Evolutionary conservation across 2,888 invertebrate genomes (phyloP), one percentile per base, ranked within the genome.

Genomic region (Drosophila cracens): DNA sequence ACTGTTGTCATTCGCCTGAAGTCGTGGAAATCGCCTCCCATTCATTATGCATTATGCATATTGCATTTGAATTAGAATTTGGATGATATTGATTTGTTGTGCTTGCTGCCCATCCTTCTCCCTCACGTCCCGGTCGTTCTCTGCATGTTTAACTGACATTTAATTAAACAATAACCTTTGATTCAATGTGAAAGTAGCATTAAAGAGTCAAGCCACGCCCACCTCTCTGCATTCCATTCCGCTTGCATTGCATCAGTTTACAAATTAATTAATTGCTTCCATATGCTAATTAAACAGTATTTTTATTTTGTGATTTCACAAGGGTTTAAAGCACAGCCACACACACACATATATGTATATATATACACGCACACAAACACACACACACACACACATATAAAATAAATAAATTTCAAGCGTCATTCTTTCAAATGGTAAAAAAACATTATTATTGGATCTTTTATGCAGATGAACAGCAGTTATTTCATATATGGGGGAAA

Each of bases 211-310:
- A 43, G 52, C 38, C 16, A n/a, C 34, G 40, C 38, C 33, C 33
- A 10, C 16, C 18, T 7, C 56, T 18, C 16, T 5, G 18, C 16
- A 25, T 16, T 2, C 13, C 25, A 8, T 13, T 16, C 18, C 3
- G 18, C n/a, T 43, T 38, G 29, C 48, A 34, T 59, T 36, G 46
- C 56, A 48, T 66, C 53, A 65, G 74, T 57, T 84, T 79, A 77
- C 79, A 82, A 90, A 90, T 90, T 87, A 87, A 86, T 86, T 90
- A 86, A 86, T 86, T 88, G 89, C 81, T 70, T 63, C 72, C 91
- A 88, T 90, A 90, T 90, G 90, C 87, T 88, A 90, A 90, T 90
- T 90, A 88, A 90, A 90, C 83, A 71, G 70, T 70, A 84, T 81
- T 89, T 89, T 87, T 81, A 72, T 70, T 69, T 60, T 74, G 74